Percentiles rank a stretch among this genome's conserved stretches.
phyloP scores from a whole-genome alignment of 2,888 invertebrate genomes.

The Tetramorium bicarinatum region DNA sequence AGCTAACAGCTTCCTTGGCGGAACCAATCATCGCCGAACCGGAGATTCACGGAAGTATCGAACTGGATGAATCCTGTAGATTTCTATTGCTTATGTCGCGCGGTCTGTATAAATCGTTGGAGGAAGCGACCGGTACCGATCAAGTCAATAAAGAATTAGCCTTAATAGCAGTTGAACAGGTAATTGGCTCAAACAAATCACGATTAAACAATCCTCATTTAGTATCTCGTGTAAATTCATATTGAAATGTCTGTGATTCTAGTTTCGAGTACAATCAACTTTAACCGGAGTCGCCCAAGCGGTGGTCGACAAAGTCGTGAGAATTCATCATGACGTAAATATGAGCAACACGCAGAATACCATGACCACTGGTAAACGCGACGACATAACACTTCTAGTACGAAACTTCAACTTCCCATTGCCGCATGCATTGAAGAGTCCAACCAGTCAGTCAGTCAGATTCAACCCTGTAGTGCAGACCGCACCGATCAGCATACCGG shows the following conservation, averaged over 20 bases:
- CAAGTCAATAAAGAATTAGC: conserved; percentile 94
- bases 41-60: conserved; percentile 93
- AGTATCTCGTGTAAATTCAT: not conserved
- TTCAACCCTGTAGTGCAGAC: conserved; percentile 89
- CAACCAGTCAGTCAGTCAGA: conserved; percentile 87
- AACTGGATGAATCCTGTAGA: conserved; percentile 92
- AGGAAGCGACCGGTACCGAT: conserved; percentile 92
- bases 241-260: conserved; percentile 65
- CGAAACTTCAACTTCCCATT: conserved; percentile 94
- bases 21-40: conserved; percentile 95
- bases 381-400: conserved; percentile 94
- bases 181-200: conserved; percentile 75
- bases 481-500: conserved; percentile 79
- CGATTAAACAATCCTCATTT: not conserved
- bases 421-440: conserved; percentile 89
- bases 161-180: conserved; percentile 93
- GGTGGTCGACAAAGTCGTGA: conserved; percentile 93
- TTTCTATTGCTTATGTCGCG: conserved; percentile 95
- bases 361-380: conserved; percentile 89
- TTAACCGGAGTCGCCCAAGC: conserved; percentile 94
- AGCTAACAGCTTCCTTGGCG: conserved; percentile 89
- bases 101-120: conserved; percentile 94
- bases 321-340: conserved; percentile 93
- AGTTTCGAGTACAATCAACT: conserved; percentile 93
- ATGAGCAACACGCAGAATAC: conserved; percentile 88